Conservation (phyloP, 1,140 invertebrate species). For the Neomicropteryx cornuta region DNA sequence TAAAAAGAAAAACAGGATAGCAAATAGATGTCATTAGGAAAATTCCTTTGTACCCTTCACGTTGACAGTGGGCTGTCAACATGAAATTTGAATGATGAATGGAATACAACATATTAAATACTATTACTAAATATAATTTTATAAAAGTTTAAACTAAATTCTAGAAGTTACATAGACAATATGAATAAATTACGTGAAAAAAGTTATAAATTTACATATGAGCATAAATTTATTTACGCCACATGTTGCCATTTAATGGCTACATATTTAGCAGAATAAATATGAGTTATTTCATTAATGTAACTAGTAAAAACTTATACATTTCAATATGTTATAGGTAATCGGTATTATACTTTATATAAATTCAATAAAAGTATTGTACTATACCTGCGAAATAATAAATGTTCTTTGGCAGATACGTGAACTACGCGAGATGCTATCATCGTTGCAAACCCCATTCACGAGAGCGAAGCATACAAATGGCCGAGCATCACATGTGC, state of each 20-base stretch:
- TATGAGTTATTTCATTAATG: not conserved
- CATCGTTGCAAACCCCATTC: constrained; percentile 27
- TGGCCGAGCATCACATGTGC: constrained; percentile 11
- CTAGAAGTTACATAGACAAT: no score
- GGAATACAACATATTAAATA: no score
- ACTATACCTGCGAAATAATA: not conserved
- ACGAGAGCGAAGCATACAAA: constrained; percentile 21
- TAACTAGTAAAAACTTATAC: not conserved
- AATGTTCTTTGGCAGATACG: constrained; percentile 20
- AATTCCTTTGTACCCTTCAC: no score
- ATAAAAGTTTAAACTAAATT: no score
- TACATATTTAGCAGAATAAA: not conserved
- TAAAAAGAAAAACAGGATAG: no score
- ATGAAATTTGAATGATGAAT: no score
- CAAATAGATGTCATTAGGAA: no score
- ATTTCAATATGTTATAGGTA: not conserved
- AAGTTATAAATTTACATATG: no score
- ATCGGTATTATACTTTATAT: not conserved
- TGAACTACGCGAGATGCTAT: constrained; percentile 23
- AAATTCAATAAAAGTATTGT: not conserved
- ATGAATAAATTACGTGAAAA: no score
- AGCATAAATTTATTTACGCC: not conserved
- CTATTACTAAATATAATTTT: no score
- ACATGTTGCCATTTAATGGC: not conserved
- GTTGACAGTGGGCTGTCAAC: no score